Conservation (phyloP, 1,140 invertebrate genomes). For the Nephotettix cincticeps region DNA sequence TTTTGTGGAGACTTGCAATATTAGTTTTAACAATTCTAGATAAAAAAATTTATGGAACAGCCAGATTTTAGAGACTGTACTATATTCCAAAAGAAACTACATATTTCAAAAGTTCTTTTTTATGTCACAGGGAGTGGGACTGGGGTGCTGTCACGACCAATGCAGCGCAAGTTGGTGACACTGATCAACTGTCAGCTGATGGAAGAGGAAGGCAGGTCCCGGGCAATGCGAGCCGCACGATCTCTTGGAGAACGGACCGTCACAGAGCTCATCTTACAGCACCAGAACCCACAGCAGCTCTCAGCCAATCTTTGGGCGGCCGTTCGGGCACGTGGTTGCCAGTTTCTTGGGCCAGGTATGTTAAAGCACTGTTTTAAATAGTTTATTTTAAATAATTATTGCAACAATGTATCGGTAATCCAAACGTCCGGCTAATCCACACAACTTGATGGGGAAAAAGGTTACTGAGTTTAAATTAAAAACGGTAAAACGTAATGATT, state of each 20-base stretch:
- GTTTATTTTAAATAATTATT: too few species aligned
- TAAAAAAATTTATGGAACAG: too few species aligned
- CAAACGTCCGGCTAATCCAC: too few species aligned
- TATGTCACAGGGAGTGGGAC: constrained; percentile 40
- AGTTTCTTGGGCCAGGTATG: constrained; percentile 92
- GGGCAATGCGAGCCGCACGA: constrained; percentile 80
- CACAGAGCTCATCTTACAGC: constrained; percentile 91
- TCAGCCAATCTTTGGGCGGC: constrained; percentile 96
- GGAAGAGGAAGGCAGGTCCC: constrained; percentile 80
- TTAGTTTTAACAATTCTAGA: too few species aligned
- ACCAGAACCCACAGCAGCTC: constrained; percentile 90
- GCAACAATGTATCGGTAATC: neutral
- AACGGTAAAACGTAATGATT: too few species aligned
- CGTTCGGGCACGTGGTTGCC: constrained; percentile 93
- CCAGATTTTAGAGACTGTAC: too few species aligned
- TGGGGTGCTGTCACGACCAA: constrained; percentile 77
- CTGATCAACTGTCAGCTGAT: constrained; percentile 90
- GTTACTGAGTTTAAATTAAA: too few species aligned
- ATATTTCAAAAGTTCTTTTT: neutral
- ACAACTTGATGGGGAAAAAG: too few species aligned
- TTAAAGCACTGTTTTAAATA: constrained; percentile 87
- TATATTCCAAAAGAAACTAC: neutral
- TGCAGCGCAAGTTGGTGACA: constrained; percentile 93
- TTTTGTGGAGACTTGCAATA: too few species aligned
- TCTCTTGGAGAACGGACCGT: constrained; percentile 93